Evolutionary conservation across 2,797 vertebrate genomes (phyloP), one percentile per base, ranked within the genome.

Genomic region (Podargus strigoides): DNA sequence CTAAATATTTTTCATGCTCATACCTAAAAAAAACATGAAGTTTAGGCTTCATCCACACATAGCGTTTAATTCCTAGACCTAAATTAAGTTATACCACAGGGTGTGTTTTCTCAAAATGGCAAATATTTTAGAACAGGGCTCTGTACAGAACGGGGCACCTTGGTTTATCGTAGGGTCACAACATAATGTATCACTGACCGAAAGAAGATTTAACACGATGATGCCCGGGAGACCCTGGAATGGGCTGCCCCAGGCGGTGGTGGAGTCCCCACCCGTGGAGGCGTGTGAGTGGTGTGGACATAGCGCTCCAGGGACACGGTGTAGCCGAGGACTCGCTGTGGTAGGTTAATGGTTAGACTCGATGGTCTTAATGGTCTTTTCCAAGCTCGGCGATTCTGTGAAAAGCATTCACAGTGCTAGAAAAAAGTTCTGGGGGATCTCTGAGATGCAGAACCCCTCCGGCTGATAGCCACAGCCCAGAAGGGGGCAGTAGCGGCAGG

Each of bases 341-440:
- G n/a, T n/a, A n/a, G n/a, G n/a, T n/a, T n/a, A n/a, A n/a, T n/a
- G n/a, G n/a, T n/a, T n/a, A n/a, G n/a, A n/a, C n/a, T n/a, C n/a
- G n/a, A n/a, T n/a, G n/a, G n/a, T n/a, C n/a, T n/a, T n/a, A n/a
- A n/a, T n/a, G n/a, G n/a, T n/a, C n/a, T n/a, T n/a, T n/a, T n/a
- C n/a, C n/a, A n/a, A n/a, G n/a, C n/a, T n/a, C n/a, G n/a, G n/a
- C n/a, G n/a, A n/a, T n/a, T n/a, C n/a, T n/a, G n/a, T n/a, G n/a
- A 4, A 8, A n/a, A 32, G 60, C 39, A 18, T 21, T 14, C 14
- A 0, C 0, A 12, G 49, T 1, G 19, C 39, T 7, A 24, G 32
- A n/a, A 24, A 8, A 5, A 44, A 66, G 59, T 14, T 23, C 15
- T 2, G 8, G 1, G 18, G n/a, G 32, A 5, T 6, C 6, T 9